Evolutionary conservation across 2,888 invertebrate species (phyloP).

Genomic region (Oxystoma pomonae): DNA sequence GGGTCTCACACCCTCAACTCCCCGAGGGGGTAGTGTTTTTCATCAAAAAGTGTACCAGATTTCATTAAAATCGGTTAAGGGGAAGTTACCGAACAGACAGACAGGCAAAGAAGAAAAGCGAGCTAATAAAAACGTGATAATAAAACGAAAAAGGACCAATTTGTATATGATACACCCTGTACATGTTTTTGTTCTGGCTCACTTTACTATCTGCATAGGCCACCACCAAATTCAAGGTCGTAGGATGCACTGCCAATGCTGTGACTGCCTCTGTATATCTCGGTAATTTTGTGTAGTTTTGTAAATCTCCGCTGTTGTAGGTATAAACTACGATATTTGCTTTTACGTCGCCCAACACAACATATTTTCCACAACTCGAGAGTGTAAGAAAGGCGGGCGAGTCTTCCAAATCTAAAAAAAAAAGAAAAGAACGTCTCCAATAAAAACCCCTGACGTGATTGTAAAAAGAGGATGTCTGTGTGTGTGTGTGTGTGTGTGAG

Average conservation of each 20-base stretch:
- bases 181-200: too few species aligned
- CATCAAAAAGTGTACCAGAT: too few species aligned
- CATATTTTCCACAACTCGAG: constrained; percentile 56
- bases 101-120: not conserved
- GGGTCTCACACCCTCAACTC: too few species aligned
- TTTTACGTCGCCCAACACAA: constrained; percentile 63
- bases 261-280: constrained; percentile 61
- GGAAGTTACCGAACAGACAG: too few species aligned
- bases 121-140: not conserved
- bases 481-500: too few species aligned
- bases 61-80: too few species aligned
- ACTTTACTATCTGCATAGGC: constrained; percentile 80
- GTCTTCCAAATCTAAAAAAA: constrained; percentile 54
- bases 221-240: constrained; percentile 58
- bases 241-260: constrained; percentile 64
- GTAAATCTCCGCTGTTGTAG: constrained; percentile 42
- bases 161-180: too few species aligned
- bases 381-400: constrained; percentile 52
- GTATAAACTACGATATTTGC: constrained; percentile 66
- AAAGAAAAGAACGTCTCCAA: too few species aligned
- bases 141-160: too few species aligned
- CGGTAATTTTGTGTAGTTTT: constrained; percentile 61
- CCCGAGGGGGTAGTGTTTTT: too few species aligned
- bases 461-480: too few species aligned
- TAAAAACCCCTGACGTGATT: too few species aligned